Conservation (phyloP, 1,140 invertebrate genomes). For the Zaprionus capensis region DNA sequence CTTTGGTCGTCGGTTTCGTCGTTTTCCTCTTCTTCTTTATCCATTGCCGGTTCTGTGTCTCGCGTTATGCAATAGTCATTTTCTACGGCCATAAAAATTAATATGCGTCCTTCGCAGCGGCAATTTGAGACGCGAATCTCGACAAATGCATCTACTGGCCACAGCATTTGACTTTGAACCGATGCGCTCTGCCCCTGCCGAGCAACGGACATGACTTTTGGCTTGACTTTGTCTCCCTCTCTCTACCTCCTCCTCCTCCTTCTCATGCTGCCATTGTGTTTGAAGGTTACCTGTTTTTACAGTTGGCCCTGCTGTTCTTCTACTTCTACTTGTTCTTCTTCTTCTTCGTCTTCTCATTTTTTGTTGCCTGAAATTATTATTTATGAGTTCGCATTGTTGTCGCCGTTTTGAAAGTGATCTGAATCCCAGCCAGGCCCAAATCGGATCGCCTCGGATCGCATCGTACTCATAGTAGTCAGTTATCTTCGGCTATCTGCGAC, state of each 20-base stretch:
- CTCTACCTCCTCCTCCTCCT: constrained; percentile 26
- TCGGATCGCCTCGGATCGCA: constrained; percentile 10
- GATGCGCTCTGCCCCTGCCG: constrained; percentile 15
- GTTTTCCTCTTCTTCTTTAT: not conserved
- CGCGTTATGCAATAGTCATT: constrained; percentile 79
- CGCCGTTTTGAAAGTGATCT: constrained; percentile 69
- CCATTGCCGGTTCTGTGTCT: not conserved
- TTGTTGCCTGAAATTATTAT: constrained; percentile 73
- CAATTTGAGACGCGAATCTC: constrained; percentile 72
- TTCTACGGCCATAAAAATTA: constrained; percentile 83
- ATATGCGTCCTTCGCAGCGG: constrained; percentile 80
- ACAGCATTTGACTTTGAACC: constrained; percentile 66
- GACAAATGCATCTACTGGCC: constrained; percentile 62
- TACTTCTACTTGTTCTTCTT: constrained; percentile 13
- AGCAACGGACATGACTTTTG: constrained; percentile 73
- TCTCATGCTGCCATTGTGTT: constrained; percentile 52
- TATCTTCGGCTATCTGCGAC: constrained; percentile 35
- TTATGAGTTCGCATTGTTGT: constrained; percentile 81
- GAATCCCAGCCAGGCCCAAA: constrained; percentile 49
- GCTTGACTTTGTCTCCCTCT: constrained; percentile 46
- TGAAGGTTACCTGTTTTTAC: constrained; percentile 82
- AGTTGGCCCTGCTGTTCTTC: constrained; percentile 47
- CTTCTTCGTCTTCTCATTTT: constrained; percentile 28
- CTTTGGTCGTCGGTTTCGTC: not conserved
- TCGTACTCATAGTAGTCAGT: constrained; percentile 16